phyloP scores from a whole-genome alignment of 2,797 vertebrate genomes.

The Thaleichthys pacificus region DNA sequence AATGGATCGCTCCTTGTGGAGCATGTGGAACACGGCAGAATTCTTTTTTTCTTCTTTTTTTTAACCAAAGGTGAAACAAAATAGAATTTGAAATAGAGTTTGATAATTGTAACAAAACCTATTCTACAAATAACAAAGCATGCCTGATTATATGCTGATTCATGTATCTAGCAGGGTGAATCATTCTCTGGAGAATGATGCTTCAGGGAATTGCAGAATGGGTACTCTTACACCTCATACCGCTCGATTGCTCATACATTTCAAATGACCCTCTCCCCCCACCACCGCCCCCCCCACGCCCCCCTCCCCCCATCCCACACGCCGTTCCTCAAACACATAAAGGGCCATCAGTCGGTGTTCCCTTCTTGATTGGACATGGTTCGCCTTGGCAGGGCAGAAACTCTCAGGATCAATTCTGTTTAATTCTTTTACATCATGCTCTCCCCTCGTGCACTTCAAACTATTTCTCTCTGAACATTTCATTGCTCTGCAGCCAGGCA shows the following conservation, averaged over 20 bases:
- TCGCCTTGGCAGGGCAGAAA: neutral
- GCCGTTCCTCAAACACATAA: slow-evolving; percentile 2
- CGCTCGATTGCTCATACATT: slow-evolving; percentile 11
- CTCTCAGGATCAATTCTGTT: neutral
- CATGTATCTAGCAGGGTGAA: no score
- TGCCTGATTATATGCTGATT: no score
- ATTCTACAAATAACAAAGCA: no score
- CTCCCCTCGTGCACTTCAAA: neutral
- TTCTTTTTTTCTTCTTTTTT: no score
- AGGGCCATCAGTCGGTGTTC: neutral
- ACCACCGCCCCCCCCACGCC: no score
- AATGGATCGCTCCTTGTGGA: no score
- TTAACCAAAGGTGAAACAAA: no score
- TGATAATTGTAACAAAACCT: no score
- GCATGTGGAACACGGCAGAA: no score
- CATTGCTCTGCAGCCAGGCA: neutral
- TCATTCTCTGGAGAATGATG: no score
- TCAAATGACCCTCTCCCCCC: neutral
- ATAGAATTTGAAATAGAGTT: no score
- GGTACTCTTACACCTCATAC: neutral
- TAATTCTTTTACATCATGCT: slow-evolving; percentile 11
- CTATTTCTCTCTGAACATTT: neutral
- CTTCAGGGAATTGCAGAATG: neutral
- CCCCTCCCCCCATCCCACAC: no score
- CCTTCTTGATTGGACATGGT: slow-evolving; percentile 1